A percentile compares a stretch with the other conserved stretches of the same genome.
Conservation (phyloP, 2,797 vertebrate species). For the Uromys caudimaculatus region DNA sequence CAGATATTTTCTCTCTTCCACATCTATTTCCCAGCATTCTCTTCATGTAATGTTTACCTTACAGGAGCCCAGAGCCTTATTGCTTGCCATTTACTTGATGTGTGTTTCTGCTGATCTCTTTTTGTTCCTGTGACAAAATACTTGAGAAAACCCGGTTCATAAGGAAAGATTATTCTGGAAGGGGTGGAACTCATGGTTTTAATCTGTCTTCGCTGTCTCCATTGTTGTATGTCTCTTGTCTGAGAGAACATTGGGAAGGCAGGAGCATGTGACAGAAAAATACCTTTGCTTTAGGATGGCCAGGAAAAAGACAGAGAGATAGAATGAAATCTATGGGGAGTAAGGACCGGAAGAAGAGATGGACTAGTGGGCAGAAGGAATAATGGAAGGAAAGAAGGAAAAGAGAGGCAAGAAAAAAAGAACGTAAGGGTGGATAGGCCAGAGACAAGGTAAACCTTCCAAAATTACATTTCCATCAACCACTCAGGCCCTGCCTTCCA, state of each 20-base stretch:
- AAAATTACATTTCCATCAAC: not conserved
- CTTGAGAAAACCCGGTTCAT: not conserved
- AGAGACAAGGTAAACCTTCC: not conserved
- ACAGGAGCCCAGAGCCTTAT: not conserved
- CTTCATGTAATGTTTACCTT: not conserved
- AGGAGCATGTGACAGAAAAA: not conserved
- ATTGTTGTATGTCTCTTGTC: not conserved
- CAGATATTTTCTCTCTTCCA: not conserved
- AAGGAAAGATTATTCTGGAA: not conserved
- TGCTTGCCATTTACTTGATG: not conserved
- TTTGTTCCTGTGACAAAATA: not conserved
- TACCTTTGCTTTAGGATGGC: not conserved
- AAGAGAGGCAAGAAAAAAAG: not conserved
- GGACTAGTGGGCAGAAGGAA: no score
- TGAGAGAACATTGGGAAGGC: not conserved
- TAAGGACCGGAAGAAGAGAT: not conserved
- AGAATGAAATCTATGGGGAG: not conserved
- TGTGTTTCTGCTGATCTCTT: not conserved
- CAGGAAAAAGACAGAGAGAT: not conserved
- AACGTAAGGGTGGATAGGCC: not conserved
- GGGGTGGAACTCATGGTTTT: not conserved
- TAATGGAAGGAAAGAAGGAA: not conserved
- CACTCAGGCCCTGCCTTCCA: not conserved
- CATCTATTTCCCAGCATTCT: not conserved
- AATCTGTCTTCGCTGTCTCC: not conserved